These are phyloP conservation scores for Rhinolophus ferrumequinum DNA, from an alignment of 2,113 vertebrate species.

Conservation along the genomic window DNA sequence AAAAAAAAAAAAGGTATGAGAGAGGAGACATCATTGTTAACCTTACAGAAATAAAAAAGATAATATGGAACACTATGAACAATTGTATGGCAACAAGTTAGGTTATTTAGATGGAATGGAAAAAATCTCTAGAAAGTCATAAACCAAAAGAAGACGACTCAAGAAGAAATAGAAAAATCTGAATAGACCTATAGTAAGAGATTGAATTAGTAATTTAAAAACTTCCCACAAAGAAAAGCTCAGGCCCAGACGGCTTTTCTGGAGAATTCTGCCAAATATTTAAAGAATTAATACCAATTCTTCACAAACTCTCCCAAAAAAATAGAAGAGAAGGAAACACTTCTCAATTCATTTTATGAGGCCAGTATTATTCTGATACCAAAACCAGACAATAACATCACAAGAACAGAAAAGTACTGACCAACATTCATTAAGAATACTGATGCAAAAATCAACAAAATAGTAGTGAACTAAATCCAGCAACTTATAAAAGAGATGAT, in stretches of 20 bases:
- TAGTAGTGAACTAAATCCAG: not conserved
- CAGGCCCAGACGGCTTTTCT: not conserved
- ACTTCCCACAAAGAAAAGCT: not conserved
- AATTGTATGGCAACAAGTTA: not conserved
- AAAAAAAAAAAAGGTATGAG: not conserved
- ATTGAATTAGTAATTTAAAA: not conserved
- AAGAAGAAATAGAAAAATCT: not conserved
- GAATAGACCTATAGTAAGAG: not conserved
- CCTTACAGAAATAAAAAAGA: not conserved
- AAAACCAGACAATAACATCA: not conserved
- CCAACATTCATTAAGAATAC: not conserved
- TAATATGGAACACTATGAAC: not conserved
- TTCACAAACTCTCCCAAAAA: not conserved
- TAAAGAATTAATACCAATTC: not conserved
- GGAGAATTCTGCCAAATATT: not conserved
- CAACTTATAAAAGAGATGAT: not conserved
- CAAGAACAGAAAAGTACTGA: not conserved
- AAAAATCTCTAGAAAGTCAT: not conserved
- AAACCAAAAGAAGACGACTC: not conserved
- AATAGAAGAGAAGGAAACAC: not conserved
- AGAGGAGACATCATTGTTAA: not conserved
- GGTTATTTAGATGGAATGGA: not conserved
- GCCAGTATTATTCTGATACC: not conserved
- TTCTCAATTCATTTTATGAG: not conserved
- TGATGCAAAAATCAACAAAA: not conserved